Evolutionary conservation across 2,797 vertebrate genomes (phyloP).

Genomic region (Argyrosomus regius): DNA sequence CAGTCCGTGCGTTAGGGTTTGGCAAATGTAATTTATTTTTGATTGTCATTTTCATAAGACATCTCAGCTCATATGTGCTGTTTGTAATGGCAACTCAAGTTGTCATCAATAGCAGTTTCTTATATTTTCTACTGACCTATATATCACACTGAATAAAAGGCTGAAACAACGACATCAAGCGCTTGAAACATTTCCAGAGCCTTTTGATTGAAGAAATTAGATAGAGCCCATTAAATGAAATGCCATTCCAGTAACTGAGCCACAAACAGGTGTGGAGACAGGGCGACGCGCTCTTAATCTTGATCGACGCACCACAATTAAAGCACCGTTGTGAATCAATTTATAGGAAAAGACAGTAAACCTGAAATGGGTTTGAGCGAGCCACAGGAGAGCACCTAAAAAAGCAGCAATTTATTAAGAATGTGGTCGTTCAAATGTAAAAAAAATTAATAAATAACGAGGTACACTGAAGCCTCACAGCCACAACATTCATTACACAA

Average conservation of each 20-base stretch:
- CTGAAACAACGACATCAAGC: neutral
- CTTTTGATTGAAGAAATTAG: constrained; percentile 56
- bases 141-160: neutral
- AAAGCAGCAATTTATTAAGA: constrained; percentile 37
- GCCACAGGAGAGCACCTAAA: constrained; percentile 33
- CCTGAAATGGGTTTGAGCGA: constrained; percentile 29
- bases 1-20: too few relatives aligned
- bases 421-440: constrained; percentile 24
- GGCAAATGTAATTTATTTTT: too few relatives aligned
- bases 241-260: constrained; percentile 66
- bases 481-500: constrained; percentile 30
- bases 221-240: constrained; percentile 46
- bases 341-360: constrained; percentile 50
- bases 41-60: too few relatives aligned
- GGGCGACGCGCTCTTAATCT: constrained; percentile 41
- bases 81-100: too few relatives aligned
- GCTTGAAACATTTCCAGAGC: neutral
- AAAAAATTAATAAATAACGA: constrained; percentile 36
- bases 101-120: too few relatives aligned
- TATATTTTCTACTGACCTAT: too few relatives aligned
- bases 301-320: constrained; percentile 59
- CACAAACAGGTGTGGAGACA: constrained; percentile 46
- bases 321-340: constrained; percentile 62
- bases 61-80: too few relatives aligned
- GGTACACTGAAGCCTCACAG: constrained; percentile 9